Percentiles rank a stretch among this genome's conserved stretches.
These are phyloP conservation scores for Oplegnathus fasciatus DNA, from an alignment of 2,113 vertebrate genomes.

Conservation along the genomic window DNA sequence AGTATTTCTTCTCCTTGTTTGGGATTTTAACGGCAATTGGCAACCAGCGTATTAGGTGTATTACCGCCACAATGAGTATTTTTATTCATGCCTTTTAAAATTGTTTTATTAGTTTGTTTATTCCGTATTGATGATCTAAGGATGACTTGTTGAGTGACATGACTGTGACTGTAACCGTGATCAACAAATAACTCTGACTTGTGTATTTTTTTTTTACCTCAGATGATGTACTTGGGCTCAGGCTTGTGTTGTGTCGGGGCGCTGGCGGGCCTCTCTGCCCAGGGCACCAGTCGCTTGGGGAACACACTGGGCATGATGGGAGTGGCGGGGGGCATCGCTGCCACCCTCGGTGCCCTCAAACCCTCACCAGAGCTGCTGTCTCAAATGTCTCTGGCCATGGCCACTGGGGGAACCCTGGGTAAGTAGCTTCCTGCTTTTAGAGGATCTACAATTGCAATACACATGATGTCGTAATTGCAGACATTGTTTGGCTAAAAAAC, in stretches of 20 bases:
- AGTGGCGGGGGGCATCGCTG: conserved; percentile 82
- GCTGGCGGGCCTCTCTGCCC: conserved; percentile 83
- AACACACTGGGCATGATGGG: conserved; percentile 83
- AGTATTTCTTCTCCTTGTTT: too few relatives aligned
- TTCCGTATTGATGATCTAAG: not conserved
- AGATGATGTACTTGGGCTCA: conserved; percentile 85
- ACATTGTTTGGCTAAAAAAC: not conserved
- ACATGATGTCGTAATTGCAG: not conserved
- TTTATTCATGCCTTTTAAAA: not conserved
- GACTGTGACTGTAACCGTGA: not conserved
- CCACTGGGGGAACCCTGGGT: conserved; percentile 82
- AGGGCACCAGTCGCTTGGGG: conserved; percentile 83
- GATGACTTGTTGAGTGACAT: not conserved
- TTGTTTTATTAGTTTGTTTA: not conserved
- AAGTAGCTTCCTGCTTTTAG: not conserved
- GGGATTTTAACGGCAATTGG: too few relatives aligned
- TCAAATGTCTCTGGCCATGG: conserved; percentile 86
- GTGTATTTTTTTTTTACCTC: conserved; percentile 11
- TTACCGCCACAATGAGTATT: too few relatives aligned
- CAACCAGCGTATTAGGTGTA: too few relatives aligned
- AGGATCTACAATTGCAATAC: not conserved
- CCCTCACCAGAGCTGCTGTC: conserved; percentile 84
- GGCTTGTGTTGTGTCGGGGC: conserved; percentile 84
- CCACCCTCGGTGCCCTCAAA: conserved; percentile 81
- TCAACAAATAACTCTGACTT: not conserved